Evolutionary conservation across 92 coral and sea anemone genomes (phyloP).

Genomic region (Epizoanthus rinbou): DNA sequence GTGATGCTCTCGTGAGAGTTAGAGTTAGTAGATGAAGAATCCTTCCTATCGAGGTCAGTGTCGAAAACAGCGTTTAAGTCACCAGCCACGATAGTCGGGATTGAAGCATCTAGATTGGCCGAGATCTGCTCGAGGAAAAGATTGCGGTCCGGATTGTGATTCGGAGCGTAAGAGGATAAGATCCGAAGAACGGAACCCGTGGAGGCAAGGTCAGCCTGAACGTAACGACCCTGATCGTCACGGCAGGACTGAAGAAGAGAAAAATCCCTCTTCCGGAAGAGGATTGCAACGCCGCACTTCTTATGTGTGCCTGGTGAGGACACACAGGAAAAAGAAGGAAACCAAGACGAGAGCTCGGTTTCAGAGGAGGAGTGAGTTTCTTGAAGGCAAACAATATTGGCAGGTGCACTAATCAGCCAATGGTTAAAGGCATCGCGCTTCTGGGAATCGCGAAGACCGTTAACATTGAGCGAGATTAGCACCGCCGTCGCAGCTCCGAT

Average conservation of each 20-base stretch:
- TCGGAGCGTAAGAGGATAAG: background rate
- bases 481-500: background rate
- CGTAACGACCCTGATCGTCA: background rate
- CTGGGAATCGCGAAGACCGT: background rate
- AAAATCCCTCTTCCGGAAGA: background rate
- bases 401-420: background rate
- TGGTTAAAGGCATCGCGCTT: background rate
- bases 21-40: background rate
- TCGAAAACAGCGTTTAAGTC: slow-evolving; percentile 34
- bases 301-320: background rate
- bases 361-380: background rate
- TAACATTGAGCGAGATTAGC: background rate
- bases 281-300: slow-evolving; percentile 1
- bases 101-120: slow-evolving; percentile 11
- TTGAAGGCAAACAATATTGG: background rate
- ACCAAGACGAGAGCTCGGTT: background rate
- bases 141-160: background rate
- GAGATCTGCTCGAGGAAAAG: slow-evolving; percentile 14
- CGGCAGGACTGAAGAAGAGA: background rate
- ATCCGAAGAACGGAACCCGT: background rate
- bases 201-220: slow-evolving; percentile 1
- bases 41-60: slow-evolving; percentile 2
- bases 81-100: slow-evolving; percentile 24
- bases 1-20: background rate
- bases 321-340: background rate